Evolutionary conservation across 2,888 invertebrate species (phyloP).

Genomic region (Volucella inanis): DNA sequence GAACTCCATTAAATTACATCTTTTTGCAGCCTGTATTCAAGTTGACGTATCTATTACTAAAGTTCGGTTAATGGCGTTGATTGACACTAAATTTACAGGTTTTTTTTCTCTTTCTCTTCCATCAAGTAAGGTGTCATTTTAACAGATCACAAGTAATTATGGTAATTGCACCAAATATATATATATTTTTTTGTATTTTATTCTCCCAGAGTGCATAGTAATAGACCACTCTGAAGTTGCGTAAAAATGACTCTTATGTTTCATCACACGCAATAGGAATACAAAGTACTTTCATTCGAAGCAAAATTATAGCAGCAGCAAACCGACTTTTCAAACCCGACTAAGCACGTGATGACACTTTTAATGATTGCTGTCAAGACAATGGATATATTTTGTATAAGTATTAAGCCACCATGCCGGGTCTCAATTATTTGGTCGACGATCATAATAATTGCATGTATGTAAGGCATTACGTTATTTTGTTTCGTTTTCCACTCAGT

Average conservation of each 20-base stretch:
- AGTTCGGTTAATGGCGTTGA: constrained; percentile 24
- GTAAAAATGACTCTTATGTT: constrained; percentile 7
- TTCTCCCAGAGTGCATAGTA: neutral
- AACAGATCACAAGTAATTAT: constrained; percentile 58
- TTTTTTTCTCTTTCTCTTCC: neutral
- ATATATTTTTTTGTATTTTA: neutral
- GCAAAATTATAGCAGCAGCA: neutral
- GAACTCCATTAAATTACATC: constrained; percentile 32
- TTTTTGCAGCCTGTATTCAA: constrained; percentile 10
- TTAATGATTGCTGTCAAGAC: constrained; percentile 48
- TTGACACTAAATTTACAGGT: constrained; percentile 3
- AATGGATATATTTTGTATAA: constrained; percentile 14
- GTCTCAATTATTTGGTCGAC: constrained; percentile 58
- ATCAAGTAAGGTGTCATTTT: constrained; percentile 55
- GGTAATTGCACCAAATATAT: constrained; percentile 43
- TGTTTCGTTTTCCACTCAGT: constrained; percentile 23
- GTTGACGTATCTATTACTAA: constrained; percentile 7
- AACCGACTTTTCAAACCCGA: constrained; percentile 59
- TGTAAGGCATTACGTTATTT: constrained; percentile 20
- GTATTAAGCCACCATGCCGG: constrained; percentile 25
- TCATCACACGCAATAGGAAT: constrained; percentile 48
- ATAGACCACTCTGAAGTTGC: constrained; percentile 3
- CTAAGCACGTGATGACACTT: constrained; percentile 68
- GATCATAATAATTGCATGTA: constrained; percentile 50
- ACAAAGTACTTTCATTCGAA: constrained; percentile 34